phyloP scores from a whole-genome alignment of 2,113 vertebrate genomes.

The Plecturocebus donacophilus region DNA sequence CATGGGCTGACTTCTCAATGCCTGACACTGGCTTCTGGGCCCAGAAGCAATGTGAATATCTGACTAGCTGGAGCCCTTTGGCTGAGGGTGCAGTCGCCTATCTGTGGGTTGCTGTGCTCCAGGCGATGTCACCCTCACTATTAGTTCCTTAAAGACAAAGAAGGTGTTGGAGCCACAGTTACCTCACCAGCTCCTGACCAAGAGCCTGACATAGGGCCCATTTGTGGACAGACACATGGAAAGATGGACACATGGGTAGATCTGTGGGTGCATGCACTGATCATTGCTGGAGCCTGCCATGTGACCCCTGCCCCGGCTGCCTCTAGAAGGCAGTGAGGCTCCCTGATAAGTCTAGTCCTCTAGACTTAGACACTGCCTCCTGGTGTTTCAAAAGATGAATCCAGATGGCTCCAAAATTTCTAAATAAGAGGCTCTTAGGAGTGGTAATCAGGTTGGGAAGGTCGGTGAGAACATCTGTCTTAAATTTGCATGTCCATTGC shows the following conservation, averaged over 20 bases:
- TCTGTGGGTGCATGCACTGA: background rate
- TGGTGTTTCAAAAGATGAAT: background rate
- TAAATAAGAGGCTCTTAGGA: background rate
- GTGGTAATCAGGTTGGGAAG: background rate
- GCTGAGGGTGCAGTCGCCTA: background rate
- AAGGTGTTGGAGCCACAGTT: background rate
- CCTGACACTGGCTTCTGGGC: background rate
- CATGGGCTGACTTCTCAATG: background rate
- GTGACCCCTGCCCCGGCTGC: background rate
- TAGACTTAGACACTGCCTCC: background rate
- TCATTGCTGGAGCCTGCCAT: background rate
- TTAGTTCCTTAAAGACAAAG: background rate
- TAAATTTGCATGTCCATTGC: background rate
- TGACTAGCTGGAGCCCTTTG: background rate
- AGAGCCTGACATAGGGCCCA: background rate
- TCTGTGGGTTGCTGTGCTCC: background rate
- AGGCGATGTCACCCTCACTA: background rate
- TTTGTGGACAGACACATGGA: background rate
- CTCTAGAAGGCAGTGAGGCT: background rate
- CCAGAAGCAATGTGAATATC: background rate
- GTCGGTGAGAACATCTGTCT: background rate
- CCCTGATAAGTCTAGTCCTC: background rate
- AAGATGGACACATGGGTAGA: background rate
- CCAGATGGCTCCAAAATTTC: background rate
- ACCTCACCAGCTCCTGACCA: background rate